Base-by-base conservation (phyloP, 2,888 invertebrate species). In the Drosophila prolongata region DNA sequence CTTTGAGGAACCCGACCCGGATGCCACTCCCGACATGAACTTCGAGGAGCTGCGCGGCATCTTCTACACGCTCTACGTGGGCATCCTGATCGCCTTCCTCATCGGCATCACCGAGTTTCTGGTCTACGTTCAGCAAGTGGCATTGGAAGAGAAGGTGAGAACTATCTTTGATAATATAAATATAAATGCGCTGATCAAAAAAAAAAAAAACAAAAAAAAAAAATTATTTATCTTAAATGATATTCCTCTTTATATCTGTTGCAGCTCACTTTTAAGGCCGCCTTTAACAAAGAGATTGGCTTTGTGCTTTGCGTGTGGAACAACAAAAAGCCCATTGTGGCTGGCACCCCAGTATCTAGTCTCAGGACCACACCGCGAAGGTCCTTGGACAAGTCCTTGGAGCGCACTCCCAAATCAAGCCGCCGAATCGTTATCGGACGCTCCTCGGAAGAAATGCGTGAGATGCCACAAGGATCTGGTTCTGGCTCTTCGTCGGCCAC, bases 81-180 rank as follows among this genome's bases (percentile, higher is more conserved):
- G 98, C 1, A 95, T 96, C 46, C 89, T 94, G 1, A 90, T 96
- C 14, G 96, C 97, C 0, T 93, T 95, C 35, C 65, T 96, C 9
- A 94, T 98, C n/a, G 97, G 97, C 10, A 92, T 97, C 19, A 93
- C 95, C 37, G 98, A 98, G 91, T 98, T 98, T 89, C 91, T 97
- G 35, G 94, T 97, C 94, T 96, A 97, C 89, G 95, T 96, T 1
- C 94, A 95, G 73, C 94, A 96, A 90, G 95, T 96, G 55, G 95
- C 96, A n/a, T 94, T 95, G 1, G 94, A 95, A 68, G 95, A 96
- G 90, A 95, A 95, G 93, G 97, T 96, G 89, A 78, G 79, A 55
- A 0, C 0, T 9, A 3, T 13, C 13, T 30, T 6, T 30, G 2
- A 9, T 14, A 24, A 4, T 24, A 4, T 24, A 24, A 24, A 24